Conservation (phyloP, 2,888 invertebrate species). For the Andrena praecox region DNA sequence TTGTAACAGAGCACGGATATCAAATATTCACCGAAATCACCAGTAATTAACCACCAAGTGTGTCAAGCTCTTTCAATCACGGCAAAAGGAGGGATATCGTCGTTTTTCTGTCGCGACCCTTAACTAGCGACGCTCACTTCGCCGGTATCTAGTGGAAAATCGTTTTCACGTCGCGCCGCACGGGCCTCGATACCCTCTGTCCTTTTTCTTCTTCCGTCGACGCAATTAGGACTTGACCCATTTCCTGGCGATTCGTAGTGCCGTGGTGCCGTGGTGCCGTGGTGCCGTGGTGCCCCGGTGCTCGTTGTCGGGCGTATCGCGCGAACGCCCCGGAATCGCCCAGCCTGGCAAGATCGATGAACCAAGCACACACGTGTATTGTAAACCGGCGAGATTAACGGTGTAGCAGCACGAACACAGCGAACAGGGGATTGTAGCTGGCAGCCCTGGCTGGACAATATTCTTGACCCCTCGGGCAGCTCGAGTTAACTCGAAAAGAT, state of each 20-base stretch:
- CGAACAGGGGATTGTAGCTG: conserved; percentile 1
- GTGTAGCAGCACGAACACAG: conserved; percentile 7
- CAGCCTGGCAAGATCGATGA: conserved; percentile 44
- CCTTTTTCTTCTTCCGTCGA: conserved; percentile 19
- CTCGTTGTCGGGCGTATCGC: conserved; percentile 27
- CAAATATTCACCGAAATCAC: neutral
- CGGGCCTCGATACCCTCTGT: neutral
- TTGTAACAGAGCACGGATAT: neutral
- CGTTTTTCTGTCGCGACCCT: too few species aligned
- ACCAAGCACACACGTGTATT: conserved; percentile 29
- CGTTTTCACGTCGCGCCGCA: conserved; percentile 6
- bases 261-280: neutral
- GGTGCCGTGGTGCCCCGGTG: conserved; percentile 6
- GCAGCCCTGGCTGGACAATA: conserved; percentile 4
- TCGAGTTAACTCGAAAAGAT: neutral
- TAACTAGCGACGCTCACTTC: conserved; percentile 11
- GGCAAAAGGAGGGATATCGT: too few species aligned
- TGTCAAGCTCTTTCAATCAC: too few species aligned
- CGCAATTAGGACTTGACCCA: conserved; percentile 58
- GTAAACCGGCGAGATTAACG: conserved; percentile 42
- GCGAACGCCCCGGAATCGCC: conserved; percentile 27
- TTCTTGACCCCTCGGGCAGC: neutral
- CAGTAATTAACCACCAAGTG: neutral
- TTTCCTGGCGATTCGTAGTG: conserved; percentile 17
- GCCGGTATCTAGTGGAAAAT: conserved; percentile 10